Base-by-base conservation (phyloP, 2,113 vertebrate genomes). In the Menidia beryllina region DNA sequence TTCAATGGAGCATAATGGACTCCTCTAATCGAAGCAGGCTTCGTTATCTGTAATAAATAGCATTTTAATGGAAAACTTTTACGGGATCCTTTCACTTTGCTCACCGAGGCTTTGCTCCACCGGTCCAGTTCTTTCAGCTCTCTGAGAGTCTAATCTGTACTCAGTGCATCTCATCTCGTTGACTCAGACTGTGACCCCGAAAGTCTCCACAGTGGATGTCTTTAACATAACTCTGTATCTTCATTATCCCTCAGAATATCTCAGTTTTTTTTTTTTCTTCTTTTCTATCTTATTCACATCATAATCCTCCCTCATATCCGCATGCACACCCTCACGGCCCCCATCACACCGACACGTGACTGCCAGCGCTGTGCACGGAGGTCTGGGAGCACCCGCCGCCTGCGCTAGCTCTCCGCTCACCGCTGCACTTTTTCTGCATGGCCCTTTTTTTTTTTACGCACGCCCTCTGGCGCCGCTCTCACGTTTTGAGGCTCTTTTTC, bases 401-500 rank as follows among this genome's bases (percentile, higher is more conserved):
- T 85, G 82, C 62, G 64, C 75, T 69, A n/a, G 15, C 50, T 54
- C 7, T 51, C 66, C 34, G 20, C 53, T 67, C 55, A 71, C 51
- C 36, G 52, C 6, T 64, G 10, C 14, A 3, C 24, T 54, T 10
- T 54, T 69, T 36, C 66, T 70, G 45, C 73, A 25, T 79, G 53
- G 67, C 67, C 68, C 62, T 55, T n/a, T n/a, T n/a, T n/a, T n/a
- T n/a, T n/a, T n/a, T 3, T 7, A 43, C 11, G 88, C 89, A 88
- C 80, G 86, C 82, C 81, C 75, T 87, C 58, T 79, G 85, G 70
- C 75, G 57, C 76, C 7, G 45, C 69, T 72, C 68, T 77, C 72
- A 83, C 69, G 15, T 58, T 50, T 59, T 47, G 34, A 26, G 23
- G 15, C 67, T 73, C 6, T 63, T 60, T 79, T 63, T 68, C 23